Evolutionary conservation across 2,888 invertebrate species (phyloP), one percentile per base, ranked within the genome.

Genomic region (Cotesia congregata): DNA sequence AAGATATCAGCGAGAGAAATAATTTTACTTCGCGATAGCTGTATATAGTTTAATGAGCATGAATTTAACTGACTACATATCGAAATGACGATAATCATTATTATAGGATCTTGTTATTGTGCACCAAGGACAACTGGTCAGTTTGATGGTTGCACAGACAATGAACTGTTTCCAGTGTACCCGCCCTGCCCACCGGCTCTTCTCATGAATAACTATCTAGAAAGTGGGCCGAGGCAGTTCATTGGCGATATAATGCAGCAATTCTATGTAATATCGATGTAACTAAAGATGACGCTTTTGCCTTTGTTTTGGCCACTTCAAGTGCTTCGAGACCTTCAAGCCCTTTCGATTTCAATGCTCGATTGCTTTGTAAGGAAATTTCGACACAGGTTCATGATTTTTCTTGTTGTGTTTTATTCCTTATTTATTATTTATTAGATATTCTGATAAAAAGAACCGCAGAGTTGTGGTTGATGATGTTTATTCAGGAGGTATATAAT

Each of bases 71-170:
- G 40, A 65, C 12, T 12, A 50, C 12, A 30, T 30, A 30, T 50
- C 12, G 50, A 50, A 50, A 17, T 71, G 71, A 61, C 62, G 71
- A 38, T 71, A 39, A 61, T 71, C 61, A 39, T 71, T 71, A 71
- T 71, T 71, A 62, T 61, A 71, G 71, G 39, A 61, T 62, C 71
- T 71, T 61, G 71, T 65, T 65, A 38, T 50, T 59, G 59, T 71
- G 61, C 71, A 71, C 61, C 82, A 82, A 83, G 83, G 82, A 79
- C 81, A 78, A 78, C 82, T 72, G 75, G 80, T 83, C 41, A 78
- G 78, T 78, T 79, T 69, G 75, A 71, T 70, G 74, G 75, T 79
- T 62, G 74, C 61, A 78, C 68, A 78, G 74, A 79, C 78, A 78
- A 80, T 77, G 74, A 77, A 72, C 72, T 38, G 68, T 40, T 15